These are phyloP conservation scores for Papilio dardanus DNA, from an alignment of 1,140 invertebrate species.

Conservation along the genomic window DNA sequence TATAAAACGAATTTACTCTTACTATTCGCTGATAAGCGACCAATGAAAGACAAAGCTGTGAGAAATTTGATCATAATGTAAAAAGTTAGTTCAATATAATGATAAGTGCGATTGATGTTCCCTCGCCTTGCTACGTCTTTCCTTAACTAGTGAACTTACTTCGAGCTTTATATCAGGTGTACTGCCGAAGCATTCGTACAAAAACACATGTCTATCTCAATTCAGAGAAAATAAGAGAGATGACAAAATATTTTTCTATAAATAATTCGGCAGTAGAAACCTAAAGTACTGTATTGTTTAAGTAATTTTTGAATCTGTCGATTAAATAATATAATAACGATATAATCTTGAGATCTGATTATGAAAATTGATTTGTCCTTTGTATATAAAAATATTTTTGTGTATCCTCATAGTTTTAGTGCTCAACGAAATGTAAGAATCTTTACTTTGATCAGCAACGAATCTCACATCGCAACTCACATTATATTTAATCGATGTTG, in stretches of 20 bases:
- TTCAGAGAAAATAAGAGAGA: not conserved
- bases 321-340: not conserved
- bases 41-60: conserved; percentile 84
- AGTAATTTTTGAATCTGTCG: not conserved
- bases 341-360: not conserved
- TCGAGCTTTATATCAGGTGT: conserved; percentile 31
- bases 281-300: not conserved
- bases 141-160: conserved; percentile 47
- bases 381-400: not conserved
- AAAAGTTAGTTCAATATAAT: conserved; percentile 78
- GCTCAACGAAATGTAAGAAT: not conserved
- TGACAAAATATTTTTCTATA: not conserved
- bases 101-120: conserved; percentile 58
- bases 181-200: conserved; percentile 25
- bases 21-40: conserved; percentile 77
- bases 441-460: conserved; percentile 11
- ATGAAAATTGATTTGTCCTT: not conserved
- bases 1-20: conserved; percentile 80
- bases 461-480: conserved; percentile 21
- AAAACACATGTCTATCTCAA: not conserved
- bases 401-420: not conserved
- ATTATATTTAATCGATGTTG: not conserved
- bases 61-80: conserved; percentile 82
- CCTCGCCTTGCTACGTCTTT: conserved; percentile 38
- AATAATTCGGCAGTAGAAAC: not conserved